A percentile compares a stretch with the other conserved stretches of the same genome.
phyloP scores from a whole-genome alignment of 2,888 invertebrate species.

The Drosophila eohydei region DNA sequence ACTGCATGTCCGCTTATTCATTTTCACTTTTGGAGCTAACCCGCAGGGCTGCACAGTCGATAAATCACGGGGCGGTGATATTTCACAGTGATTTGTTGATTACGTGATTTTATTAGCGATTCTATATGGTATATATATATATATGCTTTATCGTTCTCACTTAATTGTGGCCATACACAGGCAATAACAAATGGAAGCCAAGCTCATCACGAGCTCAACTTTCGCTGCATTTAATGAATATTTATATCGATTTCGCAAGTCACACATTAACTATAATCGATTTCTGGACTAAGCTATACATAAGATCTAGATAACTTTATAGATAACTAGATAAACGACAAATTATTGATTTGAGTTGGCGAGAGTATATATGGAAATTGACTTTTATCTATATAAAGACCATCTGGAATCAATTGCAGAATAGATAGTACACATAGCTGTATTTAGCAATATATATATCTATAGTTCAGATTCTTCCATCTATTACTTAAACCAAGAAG shows the following conservation, averaged over 20 bases:
- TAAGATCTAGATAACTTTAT: background rate
- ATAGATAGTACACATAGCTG: too few relatives aligned
- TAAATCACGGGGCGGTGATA: conserved; percentile 49
- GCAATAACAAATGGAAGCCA: background rate
- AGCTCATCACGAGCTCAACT: background rate
- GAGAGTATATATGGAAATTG: too few relatives aligned
- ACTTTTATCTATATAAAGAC: too few relatives aligned
- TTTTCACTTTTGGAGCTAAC: conserved; percentile 65
- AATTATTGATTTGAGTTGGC: too few relatives aligned
- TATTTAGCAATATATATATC: too few relatives aligned
- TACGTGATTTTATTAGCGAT: conserved; percentile 62
- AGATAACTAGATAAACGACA: background rate
- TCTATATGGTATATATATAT: background rate
- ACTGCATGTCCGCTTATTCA: conserved; percentile 51
- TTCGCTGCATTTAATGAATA: conserved; percentile 10
- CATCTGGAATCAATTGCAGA: too few relatives aligned
- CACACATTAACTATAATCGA: background rate
- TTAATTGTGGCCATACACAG: conserved; percentile 1
- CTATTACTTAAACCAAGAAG: background rate
- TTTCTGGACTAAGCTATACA: too few relatives aligned
- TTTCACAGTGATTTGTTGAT: conserved; percentile 60
- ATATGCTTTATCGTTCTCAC: conserved; percentile 12
- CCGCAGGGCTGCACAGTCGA: conserved; percentile 49
- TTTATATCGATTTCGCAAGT: background rate
- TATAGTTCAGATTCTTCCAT: background rate